Conservation (phyloP, 1,140 invertebrate species). For the Rhopalosiphum padi region DNA sequence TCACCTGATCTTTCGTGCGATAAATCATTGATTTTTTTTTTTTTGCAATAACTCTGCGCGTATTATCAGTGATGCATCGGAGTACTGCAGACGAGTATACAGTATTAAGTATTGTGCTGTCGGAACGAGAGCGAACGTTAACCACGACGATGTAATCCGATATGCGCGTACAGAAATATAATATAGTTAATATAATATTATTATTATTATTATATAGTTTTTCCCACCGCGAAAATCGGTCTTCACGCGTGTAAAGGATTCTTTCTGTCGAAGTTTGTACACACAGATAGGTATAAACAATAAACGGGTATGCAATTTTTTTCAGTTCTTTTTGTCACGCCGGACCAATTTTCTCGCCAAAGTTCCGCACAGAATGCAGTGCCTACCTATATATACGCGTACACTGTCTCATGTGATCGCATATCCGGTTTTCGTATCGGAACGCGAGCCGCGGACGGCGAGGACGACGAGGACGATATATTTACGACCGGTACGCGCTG, state of each 20-base stretch:
- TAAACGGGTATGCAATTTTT: constrained; percentile 1
- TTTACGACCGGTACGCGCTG: constrained; percentile 48
- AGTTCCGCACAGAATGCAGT: constrained; percentile 26
- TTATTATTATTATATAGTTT: too few species aligned
- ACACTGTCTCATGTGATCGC: background rate
- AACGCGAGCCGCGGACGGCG: background rate
- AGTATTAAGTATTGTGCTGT: background rate
- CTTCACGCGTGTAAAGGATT: constrained; percentile 26
- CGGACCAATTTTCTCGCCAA: constrained; percentile 50
- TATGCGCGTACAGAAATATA: too few species aligned
- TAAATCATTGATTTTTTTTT: too few species aligned
- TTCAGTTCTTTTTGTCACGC: constrained; percentile 25
- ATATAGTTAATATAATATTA: too few species aligned
- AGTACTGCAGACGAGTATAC: background rate
- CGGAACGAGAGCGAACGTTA: background rate
- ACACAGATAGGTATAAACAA: background rate
- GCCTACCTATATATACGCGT: background rate
- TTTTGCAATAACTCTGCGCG: too few species aligned
- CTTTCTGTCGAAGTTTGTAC: background rate
- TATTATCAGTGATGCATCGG: too few species aligned
- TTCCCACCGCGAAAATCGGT: too few species aligned
- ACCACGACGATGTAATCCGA: too few species aligned
- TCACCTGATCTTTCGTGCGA: too few species aligned
- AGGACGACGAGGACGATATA: constrained; percentile 2
- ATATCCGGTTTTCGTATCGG: constrained; percentile 48